phyloP scores from a whole-genome alignment of 2,797 vertebrate genomes.

The Muraenolepis orangiensis region DNA sequence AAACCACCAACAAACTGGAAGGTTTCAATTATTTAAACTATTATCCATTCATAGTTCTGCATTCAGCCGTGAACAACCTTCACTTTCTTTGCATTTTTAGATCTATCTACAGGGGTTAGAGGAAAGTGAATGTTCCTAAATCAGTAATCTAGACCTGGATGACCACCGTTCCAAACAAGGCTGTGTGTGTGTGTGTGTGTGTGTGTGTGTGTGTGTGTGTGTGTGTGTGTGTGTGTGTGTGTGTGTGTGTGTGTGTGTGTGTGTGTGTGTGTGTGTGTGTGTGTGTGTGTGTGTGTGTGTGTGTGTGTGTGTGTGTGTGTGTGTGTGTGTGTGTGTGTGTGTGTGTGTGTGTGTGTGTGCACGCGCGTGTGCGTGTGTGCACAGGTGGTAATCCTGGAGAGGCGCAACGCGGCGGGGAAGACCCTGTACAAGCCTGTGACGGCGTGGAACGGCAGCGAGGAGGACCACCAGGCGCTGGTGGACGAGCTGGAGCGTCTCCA shows the following conservation, averaged over 20 bases:
- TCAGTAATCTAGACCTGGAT: too few species aligned
- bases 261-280: background rate
- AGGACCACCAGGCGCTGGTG: slow-evolving; percentile 81
- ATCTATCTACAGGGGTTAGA: too few species aligned
- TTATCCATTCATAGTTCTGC: too few species aligned
- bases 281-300: too few species aligned
- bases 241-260: background rate
- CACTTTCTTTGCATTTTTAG: too few species aligned
- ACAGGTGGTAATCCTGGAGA: slow-evolving; percentile 90
- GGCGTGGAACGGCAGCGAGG: slow-evolving; percentile 86
- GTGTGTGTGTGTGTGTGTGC: background rate
- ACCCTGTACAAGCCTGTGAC: slow-evolving; percentile 80
- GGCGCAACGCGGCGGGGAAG: slow-evolving; percentile 82
- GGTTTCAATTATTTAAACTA: too few species aligned
- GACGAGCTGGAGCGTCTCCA: slow-evolving; percentile 85
- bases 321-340: background rate
- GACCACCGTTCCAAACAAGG: too few species aligned
- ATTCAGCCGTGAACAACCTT: too few species aligned
- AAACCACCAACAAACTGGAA: too few species aligned
- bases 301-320: slow-evolving; percentile 1
- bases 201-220: background rate
- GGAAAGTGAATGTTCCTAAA: too few species aligned
- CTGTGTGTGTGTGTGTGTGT: background rate
- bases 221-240: background rate
- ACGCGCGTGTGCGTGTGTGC: background rate